Conservation (phyloP, 1,140 invertebrate genomes). For the Plodia interpunctella region DNA sequence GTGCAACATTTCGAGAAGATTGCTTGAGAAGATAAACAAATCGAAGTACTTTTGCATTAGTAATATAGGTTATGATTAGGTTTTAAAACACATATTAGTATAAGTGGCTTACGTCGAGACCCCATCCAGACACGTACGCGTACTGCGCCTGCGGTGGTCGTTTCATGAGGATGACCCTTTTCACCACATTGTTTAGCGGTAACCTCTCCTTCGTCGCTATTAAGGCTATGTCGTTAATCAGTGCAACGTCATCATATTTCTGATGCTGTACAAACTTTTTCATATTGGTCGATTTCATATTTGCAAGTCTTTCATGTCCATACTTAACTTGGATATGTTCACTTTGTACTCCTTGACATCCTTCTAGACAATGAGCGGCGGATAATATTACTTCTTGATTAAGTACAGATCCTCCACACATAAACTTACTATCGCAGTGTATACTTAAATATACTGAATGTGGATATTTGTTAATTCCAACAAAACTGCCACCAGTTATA, state of each 20-base stretch:
- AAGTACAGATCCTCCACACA: constrained; percentile 22
- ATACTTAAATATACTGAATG: constrained; percentile 14
- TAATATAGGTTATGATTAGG: too few relatives aligned
- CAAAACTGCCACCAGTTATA: constrained; percentile 10
- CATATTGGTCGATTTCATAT: not conserved
- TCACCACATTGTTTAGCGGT: not conserved
- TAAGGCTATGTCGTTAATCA: constrained; percentile 11
- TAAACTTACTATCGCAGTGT: not conserved
- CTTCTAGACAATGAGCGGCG: constrained; percentile 18
- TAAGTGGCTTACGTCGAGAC: constrained; percentile 12
- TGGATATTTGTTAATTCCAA: constrained; percentile 10
- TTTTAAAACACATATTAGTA: too few relatives aligned
- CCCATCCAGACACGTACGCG: constrained; percentile 18
- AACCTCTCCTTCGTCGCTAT: not conserved
- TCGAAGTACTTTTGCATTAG: too few relatives aligned
- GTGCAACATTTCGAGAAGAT: too few relatives aligned
- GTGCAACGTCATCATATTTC: not conserved
- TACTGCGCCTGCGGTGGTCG: not conserved
- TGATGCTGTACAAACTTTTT: constrained; percentile 15
- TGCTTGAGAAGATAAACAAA: too few relatives aligned
- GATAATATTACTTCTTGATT: constrained; percentile 21
- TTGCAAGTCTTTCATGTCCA: not conserved
- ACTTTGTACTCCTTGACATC: not conserved
- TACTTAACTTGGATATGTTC: not conserved
- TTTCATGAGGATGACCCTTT: constrained; percentile 8